phyloP scores from a whole-genome alignment of 1,140 invertebrate species.

The Ephestia elutella region DNA sequence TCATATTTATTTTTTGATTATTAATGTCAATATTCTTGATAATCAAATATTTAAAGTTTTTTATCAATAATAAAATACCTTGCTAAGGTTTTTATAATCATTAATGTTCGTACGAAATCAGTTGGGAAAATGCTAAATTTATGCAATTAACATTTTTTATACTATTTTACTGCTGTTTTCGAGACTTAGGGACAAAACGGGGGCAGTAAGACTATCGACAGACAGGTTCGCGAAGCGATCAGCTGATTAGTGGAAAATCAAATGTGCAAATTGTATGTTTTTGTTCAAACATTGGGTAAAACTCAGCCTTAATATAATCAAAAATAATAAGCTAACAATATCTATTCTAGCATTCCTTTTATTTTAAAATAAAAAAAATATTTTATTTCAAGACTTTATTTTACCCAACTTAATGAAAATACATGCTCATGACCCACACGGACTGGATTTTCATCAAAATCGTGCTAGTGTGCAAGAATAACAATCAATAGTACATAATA shows the following conservation, averaged over 20 bases:
- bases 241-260: constrained; percentile 14
- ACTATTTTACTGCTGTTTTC: background rate
- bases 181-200: background rate
- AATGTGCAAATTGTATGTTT: constrained; percentile 6
- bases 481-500: no score
- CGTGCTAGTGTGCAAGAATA: no score
- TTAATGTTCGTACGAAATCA: no score
- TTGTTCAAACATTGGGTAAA: constrained; percentile 8
- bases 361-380: constrained; percentile 1
- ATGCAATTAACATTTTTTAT: no score
- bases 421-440: background rate
- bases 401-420: constrained; percentile 3
- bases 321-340: background rate
- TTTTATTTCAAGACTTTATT: background rate
- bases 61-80: no score
- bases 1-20: no score
- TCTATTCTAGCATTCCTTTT: constrained; percentile 2
- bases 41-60: no score
- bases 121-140: no score
- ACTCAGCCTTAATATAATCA: background rate
- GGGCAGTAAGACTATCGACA: constrained; percentile 11
- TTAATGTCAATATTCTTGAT: no score
- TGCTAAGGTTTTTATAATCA: no score
- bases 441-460: no score
- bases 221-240: constrained; percentile 12